A percentile compares a stretch with the other conserved stretches of the same genome.
These are phyloP conservation scores for Ditylenchus weischeri DNA, from an alignment of 2,888 invertebrate species.

Conservation along the genomic window DNA sequence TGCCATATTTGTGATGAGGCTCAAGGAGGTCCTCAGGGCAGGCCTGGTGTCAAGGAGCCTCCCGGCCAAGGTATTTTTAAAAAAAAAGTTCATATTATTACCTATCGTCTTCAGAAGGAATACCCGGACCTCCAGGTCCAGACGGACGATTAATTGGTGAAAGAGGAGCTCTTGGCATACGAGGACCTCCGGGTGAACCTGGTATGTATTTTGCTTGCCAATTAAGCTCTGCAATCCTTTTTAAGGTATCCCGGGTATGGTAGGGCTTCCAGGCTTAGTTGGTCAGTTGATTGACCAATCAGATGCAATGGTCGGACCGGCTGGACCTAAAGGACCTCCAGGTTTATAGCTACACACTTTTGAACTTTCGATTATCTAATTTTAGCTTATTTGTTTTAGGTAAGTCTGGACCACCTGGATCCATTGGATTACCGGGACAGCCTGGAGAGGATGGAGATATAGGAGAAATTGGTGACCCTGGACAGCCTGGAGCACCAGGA, in stretches of 20 bases:
- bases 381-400: background rate
- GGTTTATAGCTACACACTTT: no score
- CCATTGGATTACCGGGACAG: conserved; percentile 2
- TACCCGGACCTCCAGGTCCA: conserved; percentile 21
- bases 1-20: conserved; percentile 10
- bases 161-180: conserved; percentile 30
- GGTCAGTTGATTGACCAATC: conserved; percentile 14
- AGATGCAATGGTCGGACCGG: conserved; percentile 4
- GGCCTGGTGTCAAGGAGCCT: conserved; percentile 14
- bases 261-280: conserved; percentile 2
- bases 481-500: conserved; percentile 19
- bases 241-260: conserved; percentile 10
- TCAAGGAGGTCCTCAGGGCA: conserved; percentile 12
- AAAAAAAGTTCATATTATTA: background rate
- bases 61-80: conserved; percentile 14
- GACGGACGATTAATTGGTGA: conserved; percentile 16
- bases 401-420: conserved; percentile 3
- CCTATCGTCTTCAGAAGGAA: conserved; percentile 4
- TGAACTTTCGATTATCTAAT: conserved; percentile 4
- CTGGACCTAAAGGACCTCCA: conserved; percentile 23
- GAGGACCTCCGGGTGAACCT: background rate
- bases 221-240: no score
- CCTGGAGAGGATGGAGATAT: conserved; percentile 13
- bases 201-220: no score
- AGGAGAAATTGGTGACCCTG: conserved; percentile 20